Conservation (phyloP, 2,797 vertebrate species). For the Gadopsis marmoratus region DNA sequence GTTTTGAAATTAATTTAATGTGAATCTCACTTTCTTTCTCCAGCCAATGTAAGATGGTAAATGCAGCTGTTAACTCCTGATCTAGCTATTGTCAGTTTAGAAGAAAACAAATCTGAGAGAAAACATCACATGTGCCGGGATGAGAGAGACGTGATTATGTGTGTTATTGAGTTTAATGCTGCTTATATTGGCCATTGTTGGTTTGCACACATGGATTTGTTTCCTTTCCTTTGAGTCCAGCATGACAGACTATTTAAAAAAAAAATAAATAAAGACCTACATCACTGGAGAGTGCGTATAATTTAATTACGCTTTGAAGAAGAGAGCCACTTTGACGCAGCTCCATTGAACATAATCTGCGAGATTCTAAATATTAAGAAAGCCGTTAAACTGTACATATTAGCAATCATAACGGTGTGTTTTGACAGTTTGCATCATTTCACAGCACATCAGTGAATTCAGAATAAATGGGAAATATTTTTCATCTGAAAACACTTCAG, state of each 20-base stretch:
- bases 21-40: neutral
- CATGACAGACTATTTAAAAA: constrained; percentile 62
- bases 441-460: constrained; percentile 27
- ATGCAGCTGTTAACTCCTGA: neutral
- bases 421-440: constrained; percentile 45
- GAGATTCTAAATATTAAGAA: constrained; percentile 41
- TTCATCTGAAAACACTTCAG: constrained; percentile 36
- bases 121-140: neutral
- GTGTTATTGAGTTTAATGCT: constrained; percentile 60
- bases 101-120: neutral
- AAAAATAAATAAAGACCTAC: neutral
- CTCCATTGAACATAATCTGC: constrained; percentile 9
- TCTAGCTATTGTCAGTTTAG: constrained; percentile 24
- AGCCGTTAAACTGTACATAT: constrained; percentile 45
- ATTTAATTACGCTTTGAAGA: constrained; percentile 46
- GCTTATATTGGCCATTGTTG: constrained; percentile 56
- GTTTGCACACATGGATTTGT: constrained; percentile 64
- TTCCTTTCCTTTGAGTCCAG: constrained; percentile 57
- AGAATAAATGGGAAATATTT: constrained; percentile 35
- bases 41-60: neutral
- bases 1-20: neutral
- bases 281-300: constrained; percentile 19
- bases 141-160: constrained; percentile 52
- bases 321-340: constrained; percentile 36
- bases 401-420: constrained; percentile 25